Base-by-base conservation (phyloP, 2,113 vertebrate species). In the Anas platyrhynchos region DNA sequence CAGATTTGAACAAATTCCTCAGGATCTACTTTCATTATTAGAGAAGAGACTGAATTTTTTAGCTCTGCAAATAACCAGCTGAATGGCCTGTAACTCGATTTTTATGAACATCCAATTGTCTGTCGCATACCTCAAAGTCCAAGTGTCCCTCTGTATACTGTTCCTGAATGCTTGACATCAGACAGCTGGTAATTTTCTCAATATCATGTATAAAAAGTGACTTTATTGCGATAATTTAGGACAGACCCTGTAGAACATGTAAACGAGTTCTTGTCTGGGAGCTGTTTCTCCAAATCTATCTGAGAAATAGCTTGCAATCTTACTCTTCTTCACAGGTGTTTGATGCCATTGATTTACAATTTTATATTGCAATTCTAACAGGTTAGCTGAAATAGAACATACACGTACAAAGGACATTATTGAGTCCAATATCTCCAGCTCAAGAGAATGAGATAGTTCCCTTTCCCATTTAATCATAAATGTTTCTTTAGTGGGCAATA, bases 401-500 rank as follows among this genome's bases (percentile, higher is more conserved):
- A 96, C 95, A 96, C 8, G 56, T 96, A 96, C 87, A 96, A 95
- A 97, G 93, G 96, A 93, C 96, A 96, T 97, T 97, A 97, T 95
- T 94, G 96, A 96, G 93, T 92, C 94, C 95, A 96, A 95, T 96
- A 97, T 95, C 96, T 97, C 91, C 92, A 96, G 96, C 96, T 97
- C 95, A 90, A 71, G 95, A 97, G 92, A 97, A 96, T 91, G 93
- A 96, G 92, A 96, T 96, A 97, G 94, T 97, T 97, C 96, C 90
- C 77, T 96, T 96, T 97, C 95, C 94, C 94, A 94, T 96, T 97
- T 97, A 97, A 97, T 97, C 96, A 97, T 93, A 97, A 97, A 97
- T 96, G 97, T 97, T 97, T 97, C 97, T 97, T 97, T 97, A 97
- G 97, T 97, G 97, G 83, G 94, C 96, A 94, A 97, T 97, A 97